A percentile compares a stretch with the other conserved stretches of the same genome.
These are phyloP conservation scores for Agrypnia vestita DNA, from an alignment of 1,140 invertebrate genomes.

Conservation along the genomic window DNA sequence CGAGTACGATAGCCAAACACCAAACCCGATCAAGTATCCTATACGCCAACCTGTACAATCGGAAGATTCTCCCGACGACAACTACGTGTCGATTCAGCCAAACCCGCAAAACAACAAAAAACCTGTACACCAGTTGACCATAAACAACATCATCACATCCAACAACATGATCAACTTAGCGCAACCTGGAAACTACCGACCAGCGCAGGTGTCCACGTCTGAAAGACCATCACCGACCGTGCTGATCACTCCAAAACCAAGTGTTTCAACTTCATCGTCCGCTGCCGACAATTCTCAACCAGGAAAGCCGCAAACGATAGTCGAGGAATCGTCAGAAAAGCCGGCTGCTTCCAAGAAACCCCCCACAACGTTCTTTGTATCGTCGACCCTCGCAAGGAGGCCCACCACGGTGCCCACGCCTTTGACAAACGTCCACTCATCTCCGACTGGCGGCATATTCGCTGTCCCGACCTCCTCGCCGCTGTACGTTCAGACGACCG, in stretches of 20 bases:
- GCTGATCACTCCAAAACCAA: constrained; percentile 77
- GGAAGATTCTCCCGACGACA: constrained; percentile 6
- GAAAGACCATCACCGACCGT: constrained; percentile 73
- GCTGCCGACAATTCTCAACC: not conserved
- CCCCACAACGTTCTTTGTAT: not conserved
- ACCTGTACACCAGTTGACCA: too few species aligned
- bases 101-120: too few species aligned
- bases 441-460: not conserved
- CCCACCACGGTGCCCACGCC: constrained; percentile 59
- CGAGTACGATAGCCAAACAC: constrained; percentile 64
- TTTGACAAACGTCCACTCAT: constrained; percentile 47
- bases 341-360: not conserved
- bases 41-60: constrained; percentile 57
- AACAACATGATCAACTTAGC: constrained; percentile 72
- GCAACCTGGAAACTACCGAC: constrained; percentile 19
- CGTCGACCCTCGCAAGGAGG: not conserved
- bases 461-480: too few species aligned
- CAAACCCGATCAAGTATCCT: constrained; percentile 64
- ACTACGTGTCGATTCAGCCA: constrained; percentile 55
- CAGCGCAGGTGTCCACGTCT: constrained; percentile 64
- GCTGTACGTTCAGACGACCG: constrained; percentile 12
- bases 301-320: not conserved
- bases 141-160: constrained; percentile 66
- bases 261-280: constrained; percentile 67
- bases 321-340: too few species aligned